Percentiles rank a stretch among this genome's conserved stretches.
These are phyloP conservation scores for Smutsia gigantea DNA, from an alignment of 2,797 vertebrate genomes.

Conservation along the genomic window DNA sequence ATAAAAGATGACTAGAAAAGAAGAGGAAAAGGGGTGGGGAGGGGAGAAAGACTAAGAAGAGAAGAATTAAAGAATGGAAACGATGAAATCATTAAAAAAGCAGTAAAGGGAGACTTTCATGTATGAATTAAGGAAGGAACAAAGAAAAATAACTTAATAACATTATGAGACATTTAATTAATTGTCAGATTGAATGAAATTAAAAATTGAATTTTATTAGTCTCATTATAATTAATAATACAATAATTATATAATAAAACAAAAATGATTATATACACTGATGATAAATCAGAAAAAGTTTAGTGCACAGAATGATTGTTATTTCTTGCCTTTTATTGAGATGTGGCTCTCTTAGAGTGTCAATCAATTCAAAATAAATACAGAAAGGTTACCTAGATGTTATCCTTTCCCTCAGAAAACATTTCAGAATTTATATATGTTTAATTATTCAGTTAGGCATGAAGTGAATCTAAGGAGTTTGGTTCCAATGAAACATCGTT, in stretches of 20 bases:
- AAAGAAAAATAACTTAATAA: neutral
- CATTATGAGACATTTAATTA: neutral
- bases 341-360: neutral
- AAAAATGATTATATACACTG: neutral
- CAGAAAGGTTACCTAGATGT: neutral
- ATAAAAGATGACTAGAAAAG: neutral
- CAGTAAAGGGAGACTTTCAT: neutral
- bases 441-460: neutral
- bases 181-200: neutral
- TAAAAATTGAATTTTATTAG: neutral
- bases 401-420: neutral
- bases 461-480: neutral
- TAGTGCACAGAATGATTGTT: neutral
- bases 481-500: neutral
- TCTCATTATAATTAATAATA: neutral
- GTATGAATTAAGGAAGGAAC: neutral
- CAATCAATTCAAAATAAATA: conserved; percentile 12
- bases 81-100: neutral
- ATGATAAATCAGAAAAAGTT: neutral
- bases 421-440: neutral
- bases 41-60: neutral
- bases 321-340: neutral
- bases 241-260: neutral
- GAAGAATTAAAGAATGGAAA: neutral
- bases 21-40: neutral